Conservation (phyloP, 2,113 vertebrate species). For the Talpa occidentalis region DNA sequence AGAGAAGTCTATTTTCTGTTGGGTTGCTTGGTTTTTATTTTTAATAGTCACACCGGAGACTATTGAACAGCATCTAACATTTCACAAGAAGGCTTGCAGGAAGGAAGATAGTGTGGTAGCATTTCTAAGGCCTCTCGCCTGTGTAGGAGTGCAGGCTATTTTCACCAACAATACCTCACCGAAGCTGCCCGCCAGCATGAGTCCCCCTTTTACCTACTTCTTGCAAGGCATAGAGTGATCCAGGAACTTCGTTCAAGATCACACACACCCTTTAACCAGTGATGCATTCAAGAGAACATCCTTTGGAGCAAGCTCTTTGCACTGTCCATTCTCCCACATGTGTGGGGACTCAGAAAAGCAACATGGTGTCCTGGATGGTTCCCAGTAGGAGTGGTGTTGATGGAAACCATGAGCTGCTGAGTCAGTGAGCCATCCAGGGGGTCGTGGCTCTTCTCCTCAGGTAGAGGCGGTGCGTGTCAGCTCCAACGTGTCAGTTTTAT, state of each 20-base stretch:
- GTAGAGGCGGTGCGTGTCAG: neutral
- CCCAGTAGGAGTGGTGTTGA: neutral
- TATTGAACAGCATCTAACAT: neutral
- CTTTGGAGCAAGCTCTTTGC: constrained; percentile 2
- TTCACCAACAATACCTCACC: neutral
- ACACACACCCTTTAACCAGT: neutral
- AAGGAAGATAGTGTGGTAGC: neutral
- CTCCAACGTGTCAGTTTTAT: neutral
- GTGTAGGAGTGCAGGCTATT: neutral
- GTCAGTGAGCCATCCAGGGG: neutral
- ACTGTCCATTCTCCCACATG: neutral
- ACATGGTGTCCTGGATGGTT: neutral
- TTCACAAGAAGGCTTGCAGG: neutral
- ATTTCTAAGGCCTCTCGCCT: neutral
- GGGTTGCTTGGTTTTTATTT: constrained; percentile 30
- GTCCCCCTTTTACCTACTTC: neutral
- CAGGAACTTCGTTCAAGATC: neutral
- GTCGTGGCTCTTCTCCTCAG: neutral
- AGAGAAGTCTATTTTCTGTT: constrained; percentile 49
- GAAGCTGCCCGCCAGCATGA: neutral
- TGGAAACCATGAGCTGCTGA: neutral
- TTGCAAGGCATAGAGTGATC: neutral
- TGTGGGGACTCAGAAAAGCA: neutral
- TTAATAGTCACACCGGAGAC: neutral
- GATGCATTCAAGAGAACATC: neutral